Evolutionary conservation across 2,113 vertebrate genomes (phyloP).

Genomic region (Hippopotamus amphibius): DNA sequence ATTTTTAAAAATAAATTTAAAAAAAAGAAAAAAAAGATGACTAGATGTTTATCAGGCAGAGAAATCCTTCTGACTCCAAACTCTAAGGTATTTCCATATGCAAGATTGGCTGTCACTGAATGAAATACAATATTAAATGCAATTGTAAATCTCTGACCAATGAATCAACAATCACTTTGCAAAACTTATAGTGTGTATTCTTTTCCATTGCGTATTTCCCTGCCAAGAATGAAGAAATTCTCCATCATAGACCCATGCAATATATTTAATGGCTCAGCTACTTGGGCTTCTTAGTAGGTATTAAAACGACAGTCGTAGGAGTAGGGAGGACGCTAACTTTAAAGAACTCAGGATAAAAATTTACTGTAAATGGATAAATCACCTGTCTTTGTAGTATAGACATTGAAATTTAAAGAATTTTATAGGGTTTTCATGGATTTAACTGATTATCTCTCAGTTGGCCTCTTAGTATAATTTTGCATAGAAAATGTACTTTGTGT

Average conservation of each 20-base stretch:
- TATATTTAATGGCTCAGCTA: neutral
- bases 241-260: neutral
- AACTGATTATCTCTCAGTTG: neutral
- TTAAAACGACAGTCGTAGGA: neutral
- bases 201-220: neutral
- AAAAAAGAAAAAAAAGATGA: neutral
- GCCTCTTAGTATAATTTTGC: neutral
- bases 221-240: conserved; percentile 32
- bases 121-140: neutral
- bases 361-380: neutral
- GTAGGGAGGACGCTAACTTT: neutral
- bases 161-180: neutral
- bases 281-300: neutral
- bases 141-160: neutral
- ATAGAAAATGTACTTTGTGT: neutral
- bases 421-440: neutral
- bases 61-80: neutral
- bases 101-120: neutral
- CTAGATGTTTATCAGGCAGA: neutral
- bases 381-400: neutral
- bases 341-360: neutral
- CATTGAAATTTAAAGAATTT: conserved; percentile 18
- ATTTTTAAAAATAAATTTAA: no score
- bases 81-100: neutral
- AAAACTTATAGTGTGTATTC: neutral